These are phyloP conservation scores for Ormyrus labotus DNA, from an alignment of 2,888 invertebrate species.

Conservation along the genomic window DNA sequence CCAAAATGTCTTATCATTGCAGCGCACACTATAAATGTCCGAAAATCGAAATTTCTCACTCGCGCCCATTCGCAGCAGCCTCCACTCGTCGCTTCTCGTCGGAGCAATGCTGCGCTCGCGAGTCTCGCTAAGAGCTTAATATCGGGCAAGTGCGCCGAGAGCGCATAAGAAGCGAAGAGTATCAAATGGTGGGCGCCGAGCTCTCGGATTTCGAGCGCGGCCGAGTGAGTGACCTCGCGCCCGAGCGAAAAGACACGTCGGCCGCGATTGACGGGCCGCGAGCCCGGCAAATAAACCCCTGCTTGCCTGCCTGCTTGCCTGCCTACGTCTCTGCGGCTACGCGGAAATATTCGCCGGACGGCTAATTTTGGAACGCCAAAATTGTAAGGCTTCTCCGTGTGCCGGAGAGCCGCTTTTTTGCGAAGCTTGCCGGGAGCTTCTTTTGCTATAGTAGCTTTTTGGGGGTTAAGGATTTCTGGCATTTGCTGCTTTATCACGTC, in stretches of 20 bases:
- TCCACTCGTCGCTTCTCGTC: no score
- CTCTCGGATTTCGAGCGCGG: constrained; percentile 1
- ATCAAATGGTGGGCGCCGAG: background rate
- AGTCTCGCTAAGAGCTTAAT: no score
- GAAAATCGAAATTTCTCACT: no score
- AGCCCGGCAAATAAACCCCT: constrained; percentile 32
- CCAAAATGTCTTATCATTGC: no score
- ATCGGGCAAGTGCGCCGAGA: background rate
- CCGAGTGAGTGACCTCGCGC: constrained; percentile 27
- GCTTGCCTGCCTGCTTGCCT: background rate
- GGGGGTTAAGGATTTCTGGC: no score
- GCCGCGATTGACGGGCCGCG: constrained; percentile 8
- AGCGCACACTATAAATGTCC: no score
- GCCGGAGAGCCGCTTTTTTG: background rate
- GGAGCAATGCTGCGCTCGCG: no score
- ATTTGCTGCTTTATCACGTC: no score
- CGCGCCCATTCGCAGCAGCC: no score
- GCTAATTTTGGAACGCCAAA: constrained; percentile 34
- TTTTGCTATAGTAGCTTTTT: no score
- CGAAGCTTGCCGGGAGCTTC: no score
- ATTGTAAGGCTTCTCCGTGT: constrained; percentile 6
- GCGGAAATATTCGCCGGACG: constrained; percentile 38
- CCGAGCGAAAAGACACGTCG: background rate
- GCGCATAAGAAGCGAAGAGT: background rate
- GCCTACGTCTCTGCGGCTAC: background rate